Percentiles rank a stretch among this genome's conserved stretches.
These are phyloP conservation scores for Lacerta viridis DNA, from an alignment of 2,797 vertebrate species.

Conservation along the genomic window DNA sequence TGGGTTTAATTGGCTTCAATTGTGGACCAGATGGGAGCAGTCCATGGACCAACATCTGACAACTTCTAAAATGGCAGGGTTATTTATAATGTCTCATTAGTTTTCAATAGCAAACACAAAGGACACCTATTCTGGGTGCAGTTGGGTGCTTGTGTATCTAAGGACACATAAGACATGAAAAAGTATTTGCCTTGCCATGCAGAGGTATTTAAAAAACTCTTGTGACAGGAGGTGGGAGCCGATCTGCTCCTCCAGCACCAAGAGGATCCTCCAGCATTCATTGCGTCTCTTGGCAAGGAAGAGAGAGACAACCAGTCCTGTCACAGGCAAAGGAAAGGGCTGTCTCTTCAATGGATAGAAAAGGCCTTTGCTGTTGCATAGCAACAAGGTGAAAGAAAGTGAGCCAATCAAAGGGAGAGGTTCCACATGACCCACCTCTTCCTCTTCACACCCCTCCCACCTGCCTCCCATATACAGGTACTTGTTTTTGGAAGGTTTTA, in stretches of 20 bases:
- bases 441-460: background rate
- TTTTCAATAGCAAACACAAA: rapidly evolving
- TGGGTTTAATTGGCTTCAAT: too few species aligned
- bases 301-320: background rate
- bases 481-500: constrained; percentile 48
- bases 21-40: too few species aligned
- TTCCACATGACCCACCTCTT: constrained; percentile 62
- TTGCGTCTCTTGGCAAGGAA: background rate
- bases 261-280: constrained; percentile 59
- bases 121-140: rapidly evolving
- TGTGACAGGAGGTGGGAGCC: background rate
- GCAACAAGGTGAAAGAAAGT: constrained; percentile 85
- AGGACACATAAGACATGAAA: background rate
- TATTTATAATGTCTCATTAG: rapidly evolving
- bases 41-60: background rate
- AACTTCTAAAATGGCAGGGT: background rate
- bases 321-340: background rate
- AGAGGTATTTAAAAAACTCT: background rate
- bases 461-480: constrained; percentile 15
- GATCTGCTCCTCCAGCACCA: constrained; percentile 7
- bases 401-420: constrained; percentile 83
- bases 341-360: constrained; percentile 82
- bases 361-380: constrained; percentile 89
- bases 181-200: background rate
- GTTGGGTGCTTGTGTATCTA: rapidly evolving